Conservation (phyloP, 2,113 vertebrate species). For the Aegithalos caudatus region DNA sequence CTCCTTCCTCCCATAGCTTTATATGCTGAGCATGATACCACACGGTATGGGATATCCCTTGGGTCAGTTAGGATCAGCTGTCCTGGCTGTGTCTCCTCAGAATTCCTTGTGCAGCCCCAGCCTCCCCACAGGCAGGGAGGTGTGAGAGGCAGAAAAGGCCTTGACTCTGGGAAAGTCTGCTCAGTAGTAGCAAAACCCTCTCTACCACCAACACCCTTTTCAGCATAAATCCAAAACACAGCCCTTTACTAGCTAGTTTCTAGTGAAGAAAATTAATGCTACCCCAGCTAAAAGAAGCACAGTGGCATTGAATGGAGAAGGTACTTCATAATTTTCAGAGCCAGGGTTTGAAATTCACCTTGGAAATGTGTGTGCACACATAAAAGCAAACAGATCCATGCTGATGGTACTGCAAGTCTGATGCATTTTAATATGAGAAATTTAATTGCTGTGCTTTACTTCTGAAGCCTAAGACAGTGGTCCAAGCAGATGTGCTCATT, state of each 20-base stretch:
- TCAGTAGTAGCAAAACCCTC: not conserved
- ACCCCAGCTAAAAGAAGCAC: not conserved
- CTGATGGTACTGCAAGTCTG: not conserved
- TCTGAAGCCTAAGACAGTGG: not conserved
- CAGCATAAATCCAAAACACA: not conserved
- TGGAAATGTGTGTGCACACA: not conserved
- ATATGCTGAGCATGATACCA: not conserved
- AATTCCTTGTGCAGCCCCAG: not conserved
- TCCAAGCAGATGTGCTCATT: not conserved
- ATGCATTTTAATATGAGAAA: not conserved
- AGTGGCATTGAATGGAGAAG: not conserved
- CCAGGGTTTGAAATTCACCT: not conserved
- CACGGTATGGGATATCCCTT: not conserved
- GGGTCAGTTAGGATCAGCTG: not conserved
- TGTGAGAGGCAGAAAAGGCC: not conserved
- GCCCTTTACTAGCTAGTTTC: not conserved
- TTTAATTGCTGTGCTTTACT: not conserved
- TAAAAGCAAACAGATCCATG: not conserved
- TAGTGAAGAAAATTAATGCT: not conserved
- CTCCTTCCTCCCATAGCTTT: not conserved
- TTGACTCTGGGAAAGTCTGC: not conserved
- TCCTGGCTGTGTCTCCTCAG: not conserved
- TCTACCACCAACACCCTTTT: not conserved
- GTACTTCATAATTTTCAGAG: not conserved
- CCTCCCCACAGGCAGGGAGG: accelerated